These are phyloP conservation scores for Diabrotica virgifera DNA, from an alignment of 1,140 invertebrate genomes.

Conservation along the genomic window DNA sequence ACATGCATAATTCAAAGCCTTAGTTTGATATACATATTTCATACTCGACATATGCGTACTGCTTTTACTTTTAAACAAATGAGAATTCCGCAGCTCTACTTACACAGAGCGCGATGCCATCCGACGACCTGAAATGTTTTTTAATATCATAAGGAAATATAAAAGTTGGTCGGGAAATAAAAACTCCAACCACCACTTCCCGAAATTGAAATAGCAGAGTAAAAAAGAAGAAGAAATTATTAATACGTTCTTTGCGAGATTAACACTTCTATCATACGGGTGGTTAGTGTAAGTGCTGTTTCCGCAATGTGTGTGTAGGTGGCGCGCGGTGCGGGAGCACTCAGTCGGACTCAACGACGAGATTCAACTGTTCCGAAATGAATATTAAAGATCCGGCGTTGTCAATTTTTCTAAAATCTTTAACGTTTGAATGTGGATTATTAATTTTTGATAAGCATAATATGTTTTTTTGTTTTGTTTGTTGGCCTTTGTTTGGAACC, in stretches of 20 bases:
- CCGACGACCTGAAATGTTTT: not conserved
- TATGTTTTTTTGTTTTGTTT: no score
- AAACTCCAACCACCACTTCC: not conserved
- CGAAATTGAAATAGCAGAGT: not conserved
- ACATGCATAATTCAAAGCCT: no score
- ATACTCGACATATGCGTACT: not conserved
- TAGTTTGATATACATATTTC: no score
- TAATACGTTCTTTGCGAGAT: conserved; percentile 15
- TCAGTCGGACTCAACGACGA: conserved; percentile 21
- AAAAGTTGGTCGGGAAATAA: not conserved
- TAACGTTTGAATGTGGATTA: no score
- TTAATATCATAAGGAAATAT: conserved; percentile 3
- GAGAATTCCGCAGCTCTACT: not conserved
- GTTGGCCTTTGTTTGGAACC: no score
- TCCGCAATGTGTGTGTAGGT: conserved; percentile 42
- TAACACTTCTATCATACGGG: conserved; percentile 24
- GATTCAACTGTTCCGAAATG: conserved; percentile 33
- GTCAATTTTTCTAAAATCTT: conserved; percentile 26
- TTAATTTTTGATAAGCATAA: no score
- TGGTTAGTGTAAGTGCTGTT: conserved; percentile 45
- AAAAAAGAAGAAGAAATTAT: conserved; percentile 10
- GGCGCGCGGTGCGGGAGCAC: conserved; percentile 6
- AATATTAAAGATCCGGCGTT: conserved; percentile 26
- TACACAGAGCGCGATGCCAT: not conserved
- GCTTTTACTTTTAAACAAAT: conserved; percentile 3